Conservation (phyloP, 1,140 invertebrate genomes). For the Aphidius ervi region DNA sequence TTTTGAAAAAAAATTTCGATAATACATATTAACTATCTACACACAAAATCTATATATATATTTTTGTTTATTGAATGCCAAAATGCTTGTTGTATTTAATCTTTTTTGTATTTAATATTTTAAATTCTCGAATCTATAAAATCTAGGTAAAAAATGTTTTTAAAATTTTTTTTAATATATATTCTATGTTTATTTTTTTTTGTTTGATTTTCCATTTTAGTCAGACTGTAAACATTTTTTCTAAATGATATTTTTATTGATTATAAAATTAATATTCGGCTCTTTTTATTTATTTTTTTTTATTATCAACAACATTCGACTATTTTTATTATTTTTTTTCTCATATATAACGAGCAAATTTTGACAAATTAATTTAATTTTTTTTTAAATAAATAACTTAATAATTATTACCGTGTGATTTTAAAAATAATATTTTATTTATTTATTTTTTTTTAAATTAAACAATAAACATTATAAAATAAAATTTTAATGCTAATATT, state of each 20-base stretch:
- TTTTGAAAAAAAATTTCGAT: constrained; percentile 33
- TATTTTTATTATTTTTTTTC: no score
- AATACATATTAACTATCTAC: constrained; percentile 28
- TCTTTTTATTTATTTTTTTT: neutral
- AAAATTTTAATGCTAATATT: no score
- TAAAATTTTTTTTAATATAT: no score
- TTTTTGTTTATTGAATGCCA: constrained; percentile 30
- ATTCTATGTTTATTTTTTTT: no score
- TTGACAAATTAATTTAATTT: no score
- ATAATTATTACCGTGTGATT: no score
- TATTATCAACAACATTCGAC: neutral
- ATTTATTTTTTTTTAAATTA: no score
- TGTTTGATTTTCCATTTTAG: constrained; percentile 41
- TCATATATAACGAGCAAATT: no score
- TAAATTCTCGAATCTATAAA: constrained; percentile 10
- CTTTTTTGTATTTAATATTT: constrained; percentile 5
- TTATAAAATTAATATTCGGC: constrained; percentile 11
- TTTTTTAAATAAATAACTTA: no score
- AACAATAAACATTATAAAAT: no score
- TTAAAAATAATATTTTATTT: no score
- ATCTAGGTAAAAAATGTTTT: constrained; percentile 31
- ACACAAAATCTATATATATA: constrained; percentile 26
- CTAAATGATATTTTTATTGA: constrained; percentile 27
- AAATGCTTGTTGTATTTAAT: constrained; percentile 30
- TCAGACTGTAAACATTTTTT: constrained; percentile 32